These are phyloP conservation scores for Lissocephala sabroskyi DNA, from an alignment of 2,888 invertebrate species.

Conservation along the genomic window DNA sequence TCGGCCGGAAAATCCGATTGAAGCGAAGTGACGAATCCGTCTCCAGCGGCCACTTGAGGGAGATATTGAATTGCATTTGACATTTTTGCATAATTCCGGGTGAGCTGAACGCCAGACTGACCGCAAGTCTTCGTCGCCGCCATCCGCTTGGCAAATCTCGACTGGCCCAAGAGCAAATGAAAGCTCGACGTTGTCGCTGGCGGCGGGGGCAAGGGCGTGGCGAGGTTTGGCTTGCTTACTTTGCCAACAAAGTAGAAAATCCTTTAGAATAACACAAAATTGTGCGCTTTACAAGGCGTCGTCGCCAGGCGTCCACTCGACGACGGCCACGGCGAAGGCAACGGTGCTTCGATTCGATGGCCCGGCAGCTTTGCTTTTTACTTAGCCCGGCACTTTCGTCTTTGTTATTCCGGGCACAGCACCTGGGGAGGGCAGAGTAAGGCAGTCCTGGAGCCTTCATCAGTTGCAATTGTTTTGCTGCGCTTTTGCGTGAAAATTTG, in stretches of 20 bases:
- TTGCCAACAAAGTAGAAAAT: conserved; percentile 69
- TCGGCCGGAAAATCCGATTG: conserved; percentile 1
- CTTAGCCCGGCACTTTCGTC: conserved; percentile 27
- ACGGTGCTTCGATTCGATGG: not conserved
- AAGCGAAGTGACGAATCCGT: not conserved
- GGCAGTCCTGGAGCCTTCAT: conserved; percentile 28
- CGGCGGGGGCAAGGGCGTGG: not conserved
- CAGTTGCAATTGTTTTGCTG: conserved; percentile 54
- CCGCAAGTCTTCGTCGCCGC: not conserved
- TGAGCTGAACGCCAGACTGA: conserved; percentile 25
- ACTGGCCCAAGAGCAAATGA: conserved; percentile 57
- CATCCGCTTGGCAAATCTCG: conserved; percentile 23
- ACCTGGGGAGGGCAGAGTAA: conserved; percentile 25
- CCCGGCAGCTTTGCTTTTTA: conserved; percentile 18
- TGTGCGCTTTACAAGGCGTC: conserved; percentile 39
- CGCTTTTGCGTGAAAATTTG: conserved; percentile 35
- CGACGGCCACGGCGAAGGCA: no score
- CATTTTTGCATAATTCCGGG: conserved; percentile 61
- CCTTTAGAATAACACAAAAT: conserved; percentile 68
- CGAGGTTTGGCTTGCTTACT: conserved; percentile 41
- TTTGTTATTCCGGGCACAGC: conserved; percentile 7
- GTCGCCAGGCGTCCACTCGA: no score
- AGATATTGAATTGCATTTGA: conserved; percentile 69
- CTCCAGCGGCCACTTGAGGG: conserved; percentile 46
- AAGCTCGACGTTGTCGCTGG: conserved; percentile 31